Base-by-base conservation (phyloP, 1,140 invertebrate species). In the Lasioglossum baleicum region DNA sequence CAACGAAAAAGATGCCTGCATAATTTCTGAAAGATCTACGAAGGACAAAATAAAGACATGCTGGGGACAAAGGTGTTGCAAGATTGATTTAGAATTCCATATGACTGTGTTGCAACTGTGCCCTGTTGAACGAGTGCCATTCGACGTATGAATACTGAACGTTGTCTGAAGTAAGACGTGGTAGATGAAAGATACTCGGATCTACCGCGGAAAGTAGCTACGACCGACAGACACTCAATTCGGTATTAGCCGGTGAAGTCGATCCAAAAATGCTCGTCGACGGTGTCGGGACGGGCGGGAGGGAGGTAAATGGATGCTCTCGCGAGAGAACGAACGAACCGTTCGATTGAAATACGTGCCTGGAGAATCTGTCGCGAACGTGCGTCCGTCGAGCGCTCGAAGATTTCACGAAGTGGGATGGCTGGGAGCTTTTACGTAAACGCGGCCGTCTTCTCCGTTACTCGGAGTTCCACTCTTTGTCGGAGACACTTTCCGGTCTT, bases 261-360 rank as follows among this genome's bases (percentile, higher is more conserved):
- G 44, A 15, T 51, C 31, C 31, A 15, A 67, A 56, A 75, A 42
- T 67, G 40, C 35, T 53, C 26, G 13, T 15, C 11, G 6, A 8
- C 11, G 68, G 1, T 20, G 15, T 17, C 40, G 56, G 35, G 5
- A 44, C 10, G 4, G 15, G 17, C 6, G 11, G 4, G n/a, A 26
- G 35, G n/a, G n/a, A 48, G 17, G 51, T 22, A 53, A 58, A 75
- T 60, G 22, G 64, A 67, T 75, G 42, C 40, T 75, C 56, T 68
- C 65, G 53, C 64, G 56, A 66, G 51, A 66, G 51, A 66, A 22
- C 31, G 74, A 75, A 31, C 74, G 64, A 60, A 58, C 64, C 48
- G 61, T 64, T 44, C 31, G 64, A 75, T 75, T 75, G 74, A 75
- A 75, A 75, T 68, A 75, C 74, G 74, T 75, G 74, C 74, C 74